A percentile compares a stretch with the other conserved stretches of the same genome.
phyloP scores from a whole-genome alignment of 1,140 invertebrate species.

The Bombus picipes region DNA sequence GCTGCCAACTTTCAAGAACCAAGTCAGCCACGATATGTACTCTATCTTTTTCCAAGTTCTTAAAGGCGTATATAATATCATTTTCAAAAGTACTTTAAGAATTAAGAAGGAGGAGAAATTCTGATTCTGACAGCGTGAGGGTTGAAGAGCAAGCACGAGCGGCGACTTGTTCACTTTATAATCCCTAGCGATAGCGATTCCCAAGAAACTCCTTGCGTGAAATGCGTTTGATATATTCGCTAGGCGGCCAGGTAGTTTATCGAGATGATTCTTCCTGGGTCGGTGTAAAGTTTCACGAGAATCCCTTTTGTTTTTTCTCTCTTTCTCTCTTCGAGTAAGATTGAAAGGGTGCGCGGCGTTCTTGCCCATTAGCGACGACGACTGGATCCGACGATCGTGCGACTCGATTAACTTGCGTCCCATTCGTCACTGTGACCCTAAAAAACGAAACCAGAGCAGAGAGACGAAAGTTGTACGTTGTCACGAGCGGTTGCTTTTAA shows the following conservation, averaged over 20 bases:
- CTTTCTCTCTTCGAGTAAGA: conserved; percentile 65
- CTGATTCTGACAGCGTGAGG: not conserved
- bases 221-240: conserved; percentile 61
- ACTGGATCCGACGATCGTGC: not conserved
- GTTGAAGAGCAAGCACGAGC: conserved; percentile 35
- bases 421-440: not conserved
- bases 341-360: conserved; percentile 74
- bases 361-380: conserved; percentile 42
- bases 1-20: conserved; percentile 1
- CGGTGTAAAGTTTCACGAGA: conserved; percentile 46
- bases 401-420: not conserved
- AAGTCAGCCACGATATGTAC: no score
- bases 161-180: conserved; percentile 52
- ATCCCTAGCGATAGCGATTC: conserved; percentile 43
- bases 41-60: no score
- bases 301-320: conserved; percentile 15
- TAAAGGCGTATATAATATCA: not conserved
- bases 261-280: conserved; percentile 54
- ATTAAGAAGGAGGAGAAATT: not conserved
- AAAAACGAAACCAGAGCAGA: not conserved
- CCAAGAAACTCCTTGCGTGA: conserved; percentile 9
- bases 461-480: not conserved
- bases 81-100: not conserved
- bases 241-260: conserved; percentile 40
- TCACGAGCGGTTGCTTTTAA: not conserved